Evolutionary conservation across 2,888 invertebrate species (phyloP), one percentile per base, ranked within the genome.

Genomic region (Hoplodrina blanda): DNA sequence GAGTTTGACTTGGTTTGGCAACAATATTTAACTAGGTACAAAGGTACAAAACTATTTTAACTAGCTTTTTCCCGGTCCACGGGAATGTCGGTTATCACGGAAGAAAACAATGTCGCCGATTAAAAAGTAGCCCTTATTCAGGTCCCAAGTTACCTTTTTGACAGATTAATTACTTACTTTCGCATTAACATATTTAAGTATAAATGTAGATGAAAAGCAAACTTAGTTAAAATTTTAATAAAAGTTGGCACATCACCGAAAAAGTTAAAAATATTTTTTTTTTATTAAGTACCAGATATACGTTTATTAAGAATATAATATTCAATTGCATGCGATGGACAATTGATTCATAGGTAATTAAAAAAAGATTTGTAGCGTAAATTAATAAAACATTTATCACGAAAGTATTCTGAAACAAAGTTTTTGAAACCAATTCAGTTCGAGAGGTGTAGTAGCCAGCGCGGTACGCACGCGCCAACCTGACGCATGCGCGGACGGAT

Each of bases 401-500:
- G 17, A 71, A 41, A 56, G 8, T 44, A 13, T 55, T 65, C 10
- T 20, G n/a, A 49, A 59, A n/a, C 8, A 17, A 66, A 72, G 15
- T 63, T 72, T 64, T 76, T 61, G 33, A 17, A 62, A 41, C 11
- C 44, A 46, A 57, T 13, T 54, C 46, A 55, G 54, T 33, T 15
- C 44, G 15, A 44, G 62, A 71, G 69, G 62, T 65, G 67, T 62
- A n/a, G 64, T 50, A 30, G 46, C 46, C 17, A 11, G n/a, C 37
- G n/a, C n/a, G 56, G 33, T 73, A 83, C 89, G 88, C 90, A 87
- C 77, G 89, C 80, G 85, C 77, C 17, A 61, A 60, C 15, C 10
- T 52, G 55, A 82, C 90, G 88, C 91, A 90, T 91, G 91, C 91
- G 91, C 82, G 59, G 33, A 49, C 20, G 44, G 70, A 60, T 73